Evolutionary conservation across 2,113 vertebrate species (phyloP), one percentile per base, ranked within the genome.

Genomic region (Neogale vison): DNA sequence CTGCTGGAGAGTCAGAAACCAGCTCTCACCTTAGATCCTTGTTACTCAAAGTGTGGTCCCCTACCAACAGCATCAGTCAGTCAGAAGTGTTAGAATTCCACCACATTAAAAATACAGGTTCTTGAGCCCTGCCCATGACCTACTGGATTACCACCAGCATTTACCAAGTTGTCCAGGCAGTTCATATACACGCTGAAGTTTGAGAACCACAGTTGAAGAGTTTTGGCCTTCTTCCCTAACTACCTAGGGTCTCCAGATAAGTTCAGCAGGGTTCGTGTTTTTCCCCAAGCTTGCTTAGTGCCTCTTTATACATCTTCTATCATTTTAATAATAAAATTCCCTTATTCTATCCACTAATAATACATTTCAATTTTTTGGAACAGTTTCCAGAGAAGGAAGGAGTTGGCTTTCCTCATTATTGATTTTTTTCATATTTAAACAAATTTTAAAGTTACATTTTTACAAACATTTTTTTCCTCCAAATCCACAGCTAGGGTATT

Each of bases 401-500:
- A n/a, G 5, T 91, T 81, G 57, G 10, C 14, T 45, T 94, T 39
- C 63, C 15, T 81, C 7, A 36, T 45, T 71, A 65, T 10, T 55
- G 31, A 67, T 86, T 83, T 80, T 86, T 97, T 87, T 81, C 24
- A 67, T 59, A 36, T 85, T 88, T 84, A 88, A 91, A 47, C 21
- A 95, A 80, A 92, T 82, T 34, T 93, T 93, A 82, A 93, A 63
- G 34, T 74, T 55, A 55, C 14, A 55, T 24, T 94, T 96, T 90
- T 39, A 57, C 12, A 65, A 87, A 24, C 3, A 55, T 55, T 52
- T 17, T 17, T 82, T 67, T 59, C 34, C 20, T 83, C 36, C 47
- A 94, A 77, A 39, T 85, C 20, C 34, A 67, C 81, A 47, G 81
- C 91, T 86, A 72, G 20, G 59, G 15, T 34, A 89, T 52, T 36